Evolutionary conservation across 2,113 vertebrate species (phyloP).

Genomic region (Irena cyanogastra): DNA sequence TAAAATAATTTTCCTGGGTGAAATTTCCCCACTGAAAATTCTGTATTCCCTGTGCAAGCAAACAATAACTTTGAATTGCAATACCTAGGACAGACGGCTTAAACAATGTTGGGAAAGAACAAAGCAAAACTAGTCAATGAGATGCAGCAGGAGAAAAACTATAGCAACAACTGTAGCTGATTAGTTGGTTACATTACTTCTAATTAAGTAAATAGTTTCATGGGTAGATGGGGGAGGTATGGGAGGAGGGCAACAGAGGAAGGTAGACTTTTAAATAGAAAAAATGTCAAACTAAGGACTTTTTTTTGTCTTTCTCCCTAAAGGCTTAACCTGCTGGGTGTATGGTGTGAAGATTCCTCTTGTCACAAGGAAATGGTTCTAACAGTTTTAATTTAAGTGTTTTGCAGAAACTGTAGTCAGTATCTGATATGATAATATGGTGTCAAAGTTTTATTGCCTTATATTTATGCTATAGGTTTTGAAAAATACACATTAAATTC

Average conservation of each 20-base stretch:
- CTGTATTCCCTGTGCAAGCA: not conserved
- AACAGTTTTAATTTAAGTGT: rapidly evolving
- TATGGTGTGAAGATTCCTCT: not conserved
- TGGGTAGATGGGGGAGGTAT: not conserved
- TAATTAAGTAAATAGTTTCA: not conserved
- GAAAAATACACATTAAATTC: not conserved
- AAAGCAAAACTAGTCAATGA: not conserved
- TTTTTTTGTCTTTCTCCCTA: not conserved
- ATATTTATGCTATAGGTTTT: not conserved
- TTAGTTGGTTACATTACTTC: not conserved
- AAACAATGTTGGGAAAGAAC: not conserved
- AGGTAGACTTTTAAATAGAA: not conserved
- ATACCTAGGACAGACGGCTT: not conserved
- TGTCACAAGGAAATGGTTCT: not conserved
- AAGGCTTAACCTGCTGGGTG: not conserved
- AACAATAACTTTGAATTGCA: not conserved
- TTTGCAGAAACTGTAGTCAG: not conserved
- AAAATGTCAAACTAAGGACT: not conserved
- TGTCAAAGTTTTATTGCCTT: not conserved
- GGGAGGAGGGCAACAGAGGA: not conserved
- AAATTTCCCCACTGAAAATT: not conserved
- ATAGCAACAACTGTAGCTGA: not conserved
- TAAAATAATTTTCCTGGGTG: not conserved
- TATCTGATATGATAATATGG: not conserved
- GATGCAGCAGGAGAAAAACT: not conserved